Evolutionary conservation across 1,140 invertebrate genomes (phyloP), one percentile per base, ranked within the genome.

Genomic region (Neuroterus valhalla): DNA sequence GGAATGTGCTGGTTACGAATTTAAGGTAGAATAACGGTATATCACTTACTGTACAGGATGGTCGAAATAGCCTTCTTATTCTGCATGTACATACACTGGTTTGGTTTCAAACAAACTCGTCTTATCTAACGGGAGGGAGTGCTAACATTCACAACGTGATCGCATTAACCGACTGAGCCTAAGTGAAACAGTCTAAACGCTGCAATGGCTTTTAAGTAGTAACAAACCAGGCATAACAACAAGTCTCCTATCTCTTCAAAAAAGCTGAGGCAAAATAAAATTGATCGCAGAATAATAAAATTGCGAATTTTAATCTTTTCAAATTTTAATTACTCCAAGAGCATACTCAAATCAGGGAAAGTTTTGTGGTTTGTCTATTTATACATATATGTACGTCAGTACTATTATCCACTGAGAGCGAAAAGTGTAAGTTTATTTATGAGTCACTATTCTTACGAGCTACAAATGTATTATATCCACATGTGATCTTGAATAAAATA

Each of bases 1-100:
- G 55, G 55, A 62, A 62, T 62, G 55, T 62, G 55, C 55, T 38
- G 55, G 55, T 62, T 62, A 62, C 31, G 26, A 26, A 62, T 31
- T 14, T 26, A 62, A 62, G 23, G 55, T 62, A 38, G 31, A 38
- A 14, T n/a, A 62, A 62, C 55, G 55, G 23, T 62, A 62, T 62
- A 26, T 31, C 55, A 38, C 55, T 62, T 23, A 31, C 3, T 15
- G 55, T 62, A 31, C 55, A 62, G 55, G 55, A 15, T 15, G 23
- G 4, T 62, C 46, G 46, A 15, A 5, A 15, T 62, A n/a, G 8
- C 23, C 26, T 31, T 2, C 26, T 26, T 1, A 38, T 38, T 38
- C 31, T 55, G 21, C 23, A 55, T 55, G 21, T 31, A 52, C 23
- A 55, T 50, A 50, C 21, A 55, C 50, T 55, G 21, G 50, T 55